Conservation (phyloP, 2,888 invertebrate genomes). For the Linnaemya tessellans region DNA sequence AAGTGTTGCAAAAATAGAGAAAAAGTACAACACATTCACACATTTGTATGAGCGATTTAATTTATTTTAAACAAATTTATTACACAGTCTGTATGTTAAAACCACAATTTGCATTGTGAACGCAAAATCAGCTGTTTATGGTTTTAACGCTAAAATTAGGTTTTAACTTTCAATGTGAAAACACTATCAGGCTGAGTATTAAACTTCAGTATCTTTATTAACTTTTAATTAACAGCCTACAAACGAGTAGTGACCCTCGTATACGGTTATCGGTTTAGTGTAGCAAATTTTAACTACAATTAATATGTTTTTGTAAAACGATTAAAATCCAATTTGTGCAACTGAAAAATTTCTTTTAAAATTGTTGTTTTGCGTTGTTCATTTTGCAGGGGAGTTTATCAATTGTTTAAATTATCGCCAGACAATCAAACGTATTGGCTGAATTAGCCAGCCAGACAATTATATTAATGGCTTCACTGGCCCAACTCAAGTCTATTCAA, state of each 20-base stretch:
- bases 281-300: conserved; percentile 25
- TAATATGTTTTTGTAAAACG: conserved; percentile 34
- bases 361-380: conserved; percentile 1
- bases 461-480: conserved; percentile 41
- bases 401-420: conserved; percentile 54
- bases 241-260: not conserved
- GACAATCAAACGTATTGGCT: conserved; percentile 9
- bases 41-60: too few species aligned
- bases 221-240: too few species aligned
- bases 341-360: conserved; percentile 42
- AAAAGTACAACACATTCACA: too few species aligned
- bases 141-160: too few species aligned
- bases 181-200: too few species aligned
- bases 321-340: conserved; percentile 67
- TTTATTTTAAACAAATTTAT: too few species aligned
- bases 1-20: too few species aligned
- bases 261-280: not conserved
- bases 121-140: too few species aligned
- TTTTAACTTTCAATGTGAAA: too few species aligned
- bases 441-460: conserved; percentile 16
- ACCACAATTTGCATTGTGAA: too few species aligned
- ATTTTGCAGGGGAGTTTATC: not conserved
- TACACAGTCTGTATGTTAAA: too few species aligned
- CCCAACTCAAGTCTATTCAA: conserved; percentile 3
- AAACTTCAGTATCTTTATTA: too few species aligned